Evolutionary conservation across 2,113 vertebrate species (phyloP).

Genomic region (Cariama cristata): DNA sequence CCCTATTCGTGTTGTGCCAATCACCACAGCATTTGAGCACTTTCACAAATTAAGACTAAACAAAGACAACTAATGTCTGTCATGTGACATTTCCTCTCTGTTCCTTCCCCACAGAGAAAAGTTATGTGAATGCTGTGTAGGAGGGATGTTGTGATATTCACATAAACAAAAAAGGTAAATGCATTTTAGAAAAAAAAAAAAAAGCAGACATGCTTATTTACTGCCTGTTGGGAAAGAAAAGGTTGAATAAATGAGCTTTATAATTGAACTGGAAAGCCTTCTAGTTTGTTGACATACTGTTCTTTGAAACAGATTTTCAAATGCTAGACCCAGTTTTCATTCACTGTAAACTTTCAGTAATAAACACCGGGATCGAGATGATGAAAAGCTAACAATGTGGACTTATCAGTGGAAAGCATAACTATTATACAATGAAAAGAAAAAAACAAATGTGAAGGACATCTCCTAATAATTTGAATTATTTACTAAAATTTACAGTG

Average conservation of each 20-base stretch:
- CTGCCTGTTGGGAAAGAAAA: background rate
- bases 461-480: background rate
- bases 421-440: background rate
- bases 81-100: background rate
- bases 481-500: background rate
- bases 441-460: background rate
- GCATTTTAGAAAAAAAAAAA: background rate
- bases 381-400: background rate
- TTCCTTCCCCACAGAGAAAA: background rate
- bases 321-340: background rate
- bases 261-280: background rate
- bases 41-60: conserved; percentile 31
- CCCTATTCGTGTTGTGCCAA: background rate
- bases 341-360: background rate
- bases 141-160: background rate
- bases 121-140: background rate
- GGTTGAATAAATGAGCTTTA: background rate
- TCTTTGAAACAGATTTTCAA: conserved; percentile 5
- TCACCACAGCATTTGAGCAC: conserved; percentile 9
- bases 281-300: background rate
- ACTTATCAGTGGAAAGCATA: background rate
- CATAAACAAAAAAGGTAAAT: background rate
- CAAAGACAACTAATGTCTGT: conserved; percentile 12
- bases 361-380: background rate
- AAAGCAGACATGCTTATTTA: background rate